These are phyloP conservation scores for Antidorcas marsupialis DNA, from an alignment of 2,113 vertebrate species.

Conservation along the genomic window DNA sequence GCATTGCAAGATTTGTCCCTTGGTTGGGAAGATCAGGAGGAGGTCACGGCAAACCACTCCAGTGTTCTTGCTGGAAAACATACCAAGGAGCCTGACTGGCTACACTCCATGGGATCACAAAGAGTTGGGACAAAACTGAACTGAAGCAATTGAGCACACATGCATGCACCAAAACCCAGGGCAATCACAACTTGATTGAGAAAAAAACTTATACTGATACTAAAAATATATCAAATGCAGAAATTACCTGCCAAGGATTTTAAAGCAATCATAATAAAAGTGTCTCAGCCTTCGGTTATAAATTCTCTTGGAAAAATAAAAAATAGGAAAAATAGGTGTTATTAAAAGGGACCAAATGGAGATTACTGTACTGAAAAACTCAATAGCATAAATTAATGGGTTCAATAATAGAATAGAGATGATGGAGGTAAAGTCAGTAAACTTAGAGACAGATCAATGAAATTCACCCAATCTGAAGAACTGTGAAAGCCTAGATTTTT, in stretches of 20 bases:
- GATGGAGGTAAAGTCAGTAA: not conserved
- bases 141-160: not conserved
- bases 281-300: rapidly evolving
- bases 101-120: not conserved
- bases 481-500: not conserved
- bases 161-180: not conserved
- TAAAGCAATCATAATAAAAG: not conserved
- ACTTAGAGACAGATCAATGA: not conserved
- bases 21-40: not conserved
- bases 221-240: not conserved
- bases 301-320: not conserved
- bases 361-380: not conserved
- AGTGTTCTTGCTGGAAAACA: not conserved
- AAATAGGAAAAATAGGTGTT: not conserved
- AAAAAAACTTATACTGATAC: not conserved
- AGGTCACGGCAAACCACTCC: not conserved
- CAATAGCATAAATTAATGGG: not conserved
- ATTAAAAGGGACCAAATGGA: not conserved
- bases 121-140: not conserved
- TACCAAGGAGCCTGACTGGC: not conserved
- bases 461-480: not conserved
- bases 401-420: not conserved
- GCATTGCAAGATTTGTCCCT: not conserved
- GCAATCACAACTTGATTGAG: not conserved
- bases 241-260: not conserved